Percentiles rank a stretch among this genome's conserved stretches.
These are phyloP conservation scores for Erebia palarica DNA, from an alignment of 2,888 invertebrate species.

Conservation along the genomic window DNA sequence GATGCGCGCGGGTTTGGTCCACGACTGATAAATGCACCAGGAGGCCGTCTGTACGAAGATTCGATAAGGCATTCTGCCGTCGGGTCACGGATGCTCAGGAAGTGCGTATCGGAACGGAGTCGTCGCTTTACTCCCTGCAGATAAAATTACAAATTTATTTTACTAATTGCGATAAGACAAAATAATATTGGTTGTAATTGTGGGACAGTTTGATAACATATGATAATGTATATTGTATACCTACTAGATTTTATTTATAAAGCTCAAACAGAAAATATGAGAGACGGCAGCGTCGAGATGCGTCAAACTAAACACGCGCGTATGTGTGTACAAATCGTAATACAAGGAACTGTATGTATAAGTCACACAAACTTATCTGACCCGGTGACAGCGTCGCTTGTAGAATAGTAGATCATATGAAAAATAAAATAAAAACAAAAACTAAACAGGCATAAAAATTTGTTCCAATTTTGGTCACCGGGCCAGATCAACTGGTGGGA, in stretches of 20 bases:
- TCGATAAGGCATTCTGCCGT: conserved; percentile 75
- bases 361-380: no score
- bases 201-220: conserved; percentile 21
- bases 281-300: no score
- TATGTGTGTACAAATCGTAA: no score
- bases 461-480: no score
- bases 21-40: conserved; percentile 59
- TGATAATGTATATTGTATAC: conserved; percentile 15
- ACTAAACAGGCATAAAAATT: no score
- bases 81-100: conserved; percentile 78
- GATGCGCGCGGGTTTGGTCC: conserved; percentile 55
- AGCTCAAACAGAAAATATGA: no score
- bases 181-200: conserved; percentile 28
- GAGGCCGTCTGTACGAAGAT: conserved; percentile 56
- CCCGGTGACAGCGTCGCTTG: no score
- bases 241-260: background rate
- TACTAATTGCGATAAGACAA: conserved; percentile 36
- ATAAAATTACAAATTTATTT: conserved; percentile 38
- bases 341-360: no score
- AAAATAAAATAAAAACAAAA: no score
- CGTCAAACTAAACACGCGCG: no score
- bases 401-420: no score
- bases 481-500: no score
- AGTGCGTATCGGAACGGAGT: conserved; percentile 60
- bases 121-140: conserved; percentile 61